Evolutionary conservation across 2,113 vertebrate genomes (phyloP).

Genomic region (Meriones unguiculatus): DNA sequence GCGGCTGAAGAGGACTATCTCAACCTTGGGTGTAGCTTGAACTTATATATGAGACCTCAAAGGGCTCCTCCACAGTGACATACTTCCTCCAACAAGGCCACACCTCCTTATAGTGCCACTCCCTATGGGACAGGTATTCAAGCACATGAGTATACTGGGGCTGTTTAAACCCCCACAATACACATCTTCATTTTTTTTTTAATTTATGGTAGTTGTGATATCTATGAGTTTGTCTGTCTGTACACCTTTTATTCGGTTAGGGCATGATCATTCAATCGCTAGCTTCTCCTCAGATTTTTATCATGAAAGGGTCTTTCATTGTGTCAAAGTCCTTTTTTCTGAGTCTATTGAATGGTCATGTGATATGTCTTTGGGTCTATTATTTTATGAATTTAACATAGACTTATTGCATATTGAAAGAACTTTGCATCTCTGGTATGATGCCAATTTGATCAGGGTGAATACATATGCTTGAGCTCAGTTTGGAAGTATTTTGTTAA

Average conservation of each 20-base stretch:
- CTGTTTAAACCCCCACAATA: too few species aligned
- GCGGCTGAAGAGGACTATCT: too few species aligned
- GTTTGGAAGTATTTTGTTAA: background rate
- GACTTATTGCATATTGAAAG: background rate
- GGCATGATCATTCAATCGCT: background rate
- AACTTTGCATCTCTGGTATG: background rate
- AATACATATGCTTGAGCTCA: background rate
- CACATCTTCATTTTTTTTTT: conserved; percentile 5
- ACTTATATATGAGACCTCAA: too few species aligned
- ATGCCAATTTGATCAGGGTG: background rate
- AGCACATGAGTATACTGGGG: too few species aligned
- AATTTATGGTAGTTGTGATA: background rate
- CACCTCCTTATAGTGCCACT: too few species aligned
- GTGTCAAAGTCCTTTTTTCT: background rate
- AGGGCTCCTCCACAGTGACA: too few species aligned
- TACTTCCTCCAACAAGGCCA: too few species aligned
- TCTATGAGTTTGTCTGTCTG: background rate
- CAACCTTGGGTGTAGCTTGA: too few species aligned
- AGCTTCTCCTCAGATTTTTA: background rate
- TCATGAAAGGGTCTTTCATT: too few species aligned
- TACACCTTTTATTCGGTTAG: background rate
- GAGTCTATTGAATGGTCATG: background rate
- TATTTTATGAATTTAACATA: background rate
- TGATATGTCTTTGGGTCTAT: background rate
- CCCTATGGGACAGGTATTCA: too few species aligned